These are phyloP conservation scores for Rhopalosiphum maidis DNA, from an alignment of 1,140 invertebrate genomes.

Conservation along the genomic window DNA sequence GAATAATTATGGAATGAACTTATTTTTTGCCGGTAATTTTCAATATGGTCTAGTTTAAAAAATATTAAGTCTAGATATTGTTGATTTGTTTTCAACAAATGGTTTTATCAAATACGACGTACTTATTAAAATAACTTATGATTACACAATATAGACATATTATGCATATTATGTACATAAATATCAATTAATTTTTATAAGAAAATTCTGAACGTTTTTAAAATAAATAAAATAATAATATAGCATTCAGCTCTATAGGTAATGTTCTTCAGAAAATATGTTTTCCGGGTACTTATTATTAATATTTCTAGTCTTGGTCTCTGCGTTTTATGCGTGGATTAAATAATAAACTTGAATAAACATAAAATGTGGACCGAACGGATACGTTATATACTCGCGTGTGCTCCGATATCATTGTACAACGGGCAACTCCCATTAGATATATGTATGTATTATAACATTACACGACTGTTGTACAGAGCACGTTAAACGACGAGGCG, in stretches of 20 bases:
- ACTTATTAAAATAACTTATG: neutral
- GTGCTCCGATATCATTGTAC: neutral
- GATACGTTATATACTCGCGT: neutral
- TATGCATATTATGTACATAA: neutral
- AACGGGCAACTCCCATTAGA: neutral
- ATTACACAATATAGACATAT: neutral
- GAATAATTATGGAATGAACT: too few relatives aligned
- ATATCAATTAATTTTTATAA: neutral
- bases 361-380: constrained; percentile 30
- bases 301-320: neutral
- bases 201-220: neutral
- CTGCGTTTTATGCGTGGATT: neutral
- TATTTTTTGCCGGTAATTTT: neutral
- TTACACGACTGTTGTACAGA: neutral
- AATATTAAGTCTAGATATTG: neutral
- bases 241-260: neutral
- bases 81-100: neutral
- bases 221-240: neutral
- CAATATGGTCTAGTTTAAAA: neutral
- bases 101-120: neutral
- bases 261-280: neutral
- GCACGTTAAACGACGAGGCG: neutral
- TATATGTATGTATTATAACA: neutral
- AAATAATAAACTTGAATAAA: neutral
- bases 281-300: neutral